A percentile compares a stretch with the other conserved stretches of the same genome.
Conservation (phyloP, 2,113 vertebrate genomes). For the Tachuris rubrigastra region DNA sequence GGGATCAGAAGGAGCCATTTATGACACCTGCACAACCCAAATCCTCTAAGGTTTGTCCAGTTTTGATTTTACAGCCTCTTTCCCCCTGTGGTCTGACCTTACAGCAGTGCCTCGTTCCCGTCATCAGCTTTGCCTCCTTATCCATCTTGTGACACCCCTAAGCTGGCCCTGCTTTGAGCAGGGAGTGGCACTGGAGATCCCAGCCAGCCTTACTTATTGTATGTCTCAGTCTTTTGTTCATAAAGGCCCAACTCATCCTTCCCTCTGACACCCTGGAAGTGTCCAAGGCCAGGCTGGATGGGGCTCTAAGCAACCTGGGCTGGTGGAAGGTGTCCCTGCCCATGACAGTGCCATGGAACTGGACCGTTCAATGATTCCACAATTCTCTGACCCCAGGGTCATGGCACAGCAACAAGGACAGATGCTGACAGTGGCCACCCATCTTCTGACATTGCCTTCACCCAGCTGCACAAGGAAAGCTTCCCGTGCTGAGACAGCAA, state of each 20-base stretch:
- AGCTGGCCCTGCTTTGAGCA: background rate
- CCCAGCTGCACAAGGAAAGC: background rate
- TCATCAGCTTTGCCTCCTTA: background rate
- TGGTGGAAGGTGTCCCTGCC: background rate
- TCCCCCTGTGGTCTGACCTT: background rate
- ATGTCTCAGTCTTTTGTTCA: background rate
- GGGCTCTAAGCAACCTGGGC: background rate
- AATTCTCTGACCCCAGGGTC: too few species aligned
- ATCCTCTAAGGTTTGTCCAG: background rate
- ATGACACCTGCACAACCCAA: background rate
- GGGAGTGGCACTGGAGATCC: background rate
- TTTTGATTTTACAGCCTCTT: background rate
- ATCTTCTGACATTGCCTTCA: background rate
- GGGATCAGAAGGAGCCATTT: background rate
- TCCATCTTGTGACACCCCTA: accelerated
- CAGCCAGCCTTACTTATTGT: background rate
- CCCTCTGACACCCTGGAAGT: background rate
- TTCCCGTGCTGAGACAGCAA: background rate
- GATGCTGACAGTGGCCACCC: background rate
- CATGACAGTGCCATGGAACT: background rate
- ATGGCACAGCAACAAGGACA: background rate
- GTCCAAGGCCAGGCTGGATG: background rate
- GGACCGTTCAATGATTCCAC: background rate
- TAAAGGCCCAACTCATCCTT: background rate
- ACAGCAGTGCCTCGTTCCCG: background rate